A percentile compares a stretch with the other conserved stretches of the same genome.
phyloP scores from a whole-genome alignment of 2,797 vertebrate species.

The Lates japonicus region DNA sequence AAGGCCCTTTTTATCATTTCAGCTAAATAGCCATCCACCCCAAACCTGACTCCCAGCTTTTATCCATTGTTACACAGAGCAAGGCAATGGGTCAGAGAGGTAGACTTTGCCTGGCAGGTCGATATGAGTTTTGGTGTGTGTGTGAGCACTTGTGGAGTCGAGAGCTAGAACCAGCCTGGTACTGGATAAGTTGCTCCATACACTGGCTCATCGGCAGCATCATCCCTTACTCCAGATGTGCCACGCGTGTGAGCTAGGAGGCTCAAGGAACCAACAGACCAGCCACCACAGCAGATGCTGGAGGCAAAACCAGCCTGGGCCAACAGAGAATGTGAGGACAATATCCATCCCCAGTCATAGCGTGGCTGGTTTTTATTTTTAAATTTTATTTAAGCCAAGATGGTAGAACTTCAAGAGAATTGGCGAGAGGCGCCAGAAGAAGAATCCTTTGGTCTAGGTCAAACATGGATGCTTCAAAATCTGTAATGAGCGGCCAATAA shows the following conservation, averaged over 20 bases:
- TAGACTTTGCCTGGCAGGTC: slow-evolving; percentile 35
- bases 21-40: not conserved
- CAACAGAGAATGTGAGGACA: slow-evolving; percentile 73
- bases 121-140: slow-evolving; percentile 10
- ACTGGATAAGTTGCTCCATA: slow-evolving; percentile 71
- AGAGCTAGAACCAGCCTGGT: slow-evolving; percentile 74
- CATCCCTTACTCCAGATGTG: slow-evolving; percentile 89
- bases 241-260: slow-evolving; percentile 85
- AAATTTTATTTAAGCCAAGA: slow-evolving; percentile 54
- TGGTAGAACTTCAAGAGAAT: slow-evolving; percentile 16
- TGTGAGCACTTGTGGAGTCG: slow-evolving; percentile 42
- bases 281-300: slow-evolving; percentile 84
- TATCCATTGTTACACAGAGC: slow-evolving; percentile 54
- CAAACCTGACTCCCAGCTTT: slow-evolving; percentile 47
- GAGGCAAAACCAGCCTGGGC: slow-evolving; percentile 67
- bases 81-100: slow-evolving; percentile 47
- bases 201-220: slow-evolving; percentile 73
- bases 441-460: slow-evolving; percentile 64
- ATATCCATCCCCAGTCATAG: slow-evolving; percentile 59
- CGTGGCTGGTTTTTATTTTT: slow-evolving; percentile 54
- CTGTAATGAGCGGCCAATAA: slow-evolving; percentile 30
- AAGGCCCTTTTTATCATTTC: slow-evolving; percentile 26
- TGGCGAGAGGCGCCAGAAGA: slow-evolving; percentile 25
- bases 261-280: slow-evolving; percentile 71
- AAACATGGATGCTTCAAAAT: slow-evolving; percentile 52